phyloP scores from a whole-genome alignment of 2,113 vertebrate genomes.

The Anhinga rufa region DNA sequence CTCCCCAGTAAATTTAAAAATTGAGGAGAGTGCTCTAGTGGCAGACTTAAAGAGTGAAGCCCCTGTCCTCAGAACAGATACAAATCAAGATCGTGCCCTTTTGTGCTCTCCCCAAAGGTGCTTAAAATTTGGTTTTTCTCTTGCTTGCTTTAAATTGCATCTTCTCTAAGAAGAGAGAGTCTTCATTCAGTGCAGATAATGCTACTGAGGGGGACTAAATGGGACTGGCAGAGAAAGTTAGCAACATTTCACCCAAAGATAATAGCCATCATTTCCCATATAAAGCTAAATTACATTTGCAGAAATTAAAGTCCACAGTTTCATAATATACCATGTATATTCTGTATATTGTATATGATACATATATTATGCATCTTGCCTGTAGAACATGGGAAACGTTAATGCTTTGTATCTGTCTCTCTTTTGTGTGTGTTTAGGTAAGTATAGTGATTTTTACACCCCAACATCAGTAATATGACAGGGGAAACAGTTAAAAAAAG shows the following conservation, averaged over 20 bases:
- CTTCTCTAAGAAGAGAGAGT: background rate
- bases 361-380: background rate
- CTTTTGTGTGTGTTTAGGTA: background rate
- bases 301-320: background rate
- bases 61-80: background rate
- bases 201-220: background rate
- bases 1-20: conserved; percentile 1
- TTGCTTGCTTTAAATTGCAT: background rate
- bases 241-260: background rate
- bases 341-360: too few species aligned
- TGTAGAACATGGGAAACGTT: background rate
- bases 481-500: background rate
- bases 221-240: background rate
- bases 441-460: background rate
- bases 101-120: background rate
- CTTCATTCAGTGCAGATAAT: background rate
- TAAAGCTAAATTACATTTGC: background rate
- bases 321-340: background rate
- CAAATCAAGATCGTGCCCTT: conserved; percentile 18
- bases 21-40: background rate
- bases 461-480: background rate
- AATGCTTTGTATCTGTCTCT: background rate
- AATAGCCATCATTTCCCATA: background rate
- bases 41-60: background rate
- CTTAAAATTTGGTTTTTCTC: background rate